A percentile compares a stretch with the other conserved stretches of the same genome.
Evolutionary conservation across 2,113 vertebrate genomes (phyloP).

Genomic region (Aptenodytes patagonicus): DNA sequence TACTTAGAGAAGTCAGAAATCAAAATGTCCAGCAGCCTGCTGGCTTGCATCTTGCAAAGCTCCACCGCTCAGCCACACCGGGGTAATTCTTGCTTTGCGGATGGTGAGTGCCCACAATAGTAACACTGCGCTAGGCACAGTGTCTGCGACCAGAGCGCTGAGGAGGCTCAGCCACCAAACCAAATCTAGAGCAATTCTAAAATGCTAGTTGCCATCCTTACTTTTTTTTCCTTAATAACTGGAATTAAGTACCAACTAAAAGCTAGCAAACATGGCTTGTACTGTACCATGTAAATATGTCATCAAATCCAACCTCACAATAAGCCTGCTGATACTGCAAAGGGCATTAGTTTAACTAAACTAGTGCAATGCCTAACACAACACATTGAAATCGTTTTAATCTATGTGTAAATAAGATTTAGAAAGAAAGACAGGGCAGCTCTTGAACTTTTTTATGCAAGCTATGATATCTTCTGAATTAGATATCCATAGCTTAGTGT

Average conservation of each 20-base stretch:
- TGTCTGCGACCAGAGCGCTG: neutral
- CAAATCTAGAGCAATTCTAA: conserved; percentile 11
- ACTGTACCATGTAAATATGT: fast-evolving
- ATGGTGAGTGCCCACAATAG: neutral
- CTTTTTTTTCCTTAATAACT: neutral
- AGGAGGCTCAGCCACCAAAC: neutral
- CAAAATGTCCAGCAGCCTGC: neutral
- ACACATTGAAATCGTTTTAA: neutral
- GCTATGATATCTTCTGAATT: neutral
- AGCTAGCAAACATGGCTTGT: neutral
- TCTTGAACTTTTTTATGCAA: neutral
- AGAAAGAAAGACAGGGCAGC: neutral
- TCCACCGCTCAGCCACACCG: neutral
- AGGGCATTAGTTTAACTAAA: neutral
- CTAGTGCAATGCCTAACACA: neutral
- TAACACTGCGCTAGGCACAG: neutral
- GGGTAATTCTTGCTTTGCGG: neutral
- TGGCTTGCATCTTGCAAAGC: neutral
- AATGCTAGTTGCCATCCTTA: neutral
- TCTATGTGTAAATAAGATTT: neutral
- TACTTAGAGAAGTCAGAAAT: conserved; percentile 14
- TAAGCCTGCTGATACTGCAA: neutral
- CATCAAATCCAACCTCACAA: neutral
- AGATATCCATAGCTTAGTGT: neutral
- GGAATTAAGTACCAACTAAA: neutral